Percentiles rank a stretch among this genome's conserved stretches.
These are phyloP conservation scores for honey bee (Apis mellifera) DNA, from an alignment of 1,140 invertebrate species.

Conservation along the genomic window Amel_HAv3.1 CM009936.2:16077001-16077500, in stretches of 20 bases:
- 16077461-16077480: neutral
- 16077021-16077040: neutral
- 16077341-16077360: constrained; percentile 64
- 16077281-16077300: constrained; percentile 25
- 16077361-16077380: constrained; percentile 57
- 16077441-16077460: constrained; percentile 53
- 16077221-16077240: constrained; percentile 41
- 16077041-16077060: neutral
- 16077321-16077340: constrained; percentile 63
- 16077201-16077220: constrained; percentile 26
- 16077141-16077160: constrained; percentile 5
- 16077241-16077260: constrained; percentile 45
- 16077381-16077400: neutral
- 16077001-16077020: neutral
- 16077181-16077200: neutral
- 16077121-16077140: constrained; percentile 48
- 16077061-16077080: neutral
- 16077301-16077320: constrained; percentile 38
- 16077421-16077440: constrained; percentile 31
- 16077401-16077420: neutral
- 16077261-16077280: constrained; percentile 37
- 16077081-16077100: constrained; percentile 8
- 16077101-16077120: constrained; percentile 33
- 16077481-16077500: neutral
- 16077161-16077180: constrained; percentile 39